Conservation (phyloP, 2,888 invertebrate genomes). For the Tineola bisselliella region DNA sequence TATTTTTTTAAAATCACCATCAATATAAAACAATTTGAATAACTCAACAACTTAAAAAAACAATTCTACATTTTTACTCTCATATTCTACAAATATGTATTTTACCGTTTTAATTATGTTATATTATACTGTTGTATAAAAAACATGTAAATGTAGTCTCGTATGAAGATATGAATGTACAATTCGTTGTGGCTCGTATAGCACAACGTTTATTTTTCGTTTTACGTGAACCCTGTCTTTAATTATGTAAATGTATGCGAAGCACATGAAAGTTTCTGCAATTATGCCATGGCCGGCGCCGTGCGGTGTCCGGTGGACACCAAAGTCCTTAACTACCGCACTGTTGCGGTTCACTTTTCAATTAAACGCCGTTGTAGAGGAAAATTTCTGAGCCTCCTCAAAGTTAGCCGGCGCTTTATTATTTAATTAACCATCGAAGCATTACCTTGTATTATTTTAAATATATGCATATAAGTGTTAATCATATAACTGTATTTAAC, state of each 20-base stretch:
- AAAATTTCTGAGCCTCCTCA: slow-evolving; percentile 36
- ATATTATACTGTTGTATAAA: too few relatives aligned
- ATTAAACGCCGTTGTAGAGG: slow-evolving; percentile 43
- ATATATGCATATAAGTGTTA: slow-evolving; percentile 13
- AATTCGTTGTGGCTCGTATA: neutral
- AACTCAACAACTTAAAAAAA: too few relatives aligned
- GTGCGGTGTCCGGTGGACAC: slow-evolving; percentile 28
- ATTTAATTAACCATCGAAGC: neutral
- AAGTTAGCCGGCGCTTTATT: slow-evolving; percentile 21
- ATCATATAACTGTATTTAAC: too few relatives aligned
- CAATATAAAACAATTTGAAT: neutral
- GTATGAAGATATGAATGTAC: neutral
- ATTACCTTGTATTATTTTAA: slow-evolving; percentile 12
- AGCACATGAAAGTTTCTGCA: slow-evolving; percentile 66
- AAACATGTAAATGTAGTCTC: neutral
- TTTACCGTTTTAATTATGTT: too few relatives aligned
- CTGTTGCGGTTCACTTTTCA: slow-evolving; percentile 50
- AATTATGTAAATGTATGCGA: slow-evolving; percentile 67
- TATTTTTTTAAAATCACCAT: neutral
- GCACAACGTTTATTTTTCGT: slow-evolving; percentile 3
- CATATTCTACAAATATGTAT: too few relatives aligned
- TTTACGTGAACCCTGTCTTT: slow-evolving; percentile 44
- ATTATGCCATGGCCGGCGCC: slow-evolving; percentile 48
- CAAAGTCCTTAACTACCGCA: slow-evolving; percentile 48
- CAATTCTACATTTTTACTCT: too few relatives aligned